Evolutionary conservation across 2,888 invertebrate species (phyloP).

Genomic region (Ypsolopha sequella): DNA sequence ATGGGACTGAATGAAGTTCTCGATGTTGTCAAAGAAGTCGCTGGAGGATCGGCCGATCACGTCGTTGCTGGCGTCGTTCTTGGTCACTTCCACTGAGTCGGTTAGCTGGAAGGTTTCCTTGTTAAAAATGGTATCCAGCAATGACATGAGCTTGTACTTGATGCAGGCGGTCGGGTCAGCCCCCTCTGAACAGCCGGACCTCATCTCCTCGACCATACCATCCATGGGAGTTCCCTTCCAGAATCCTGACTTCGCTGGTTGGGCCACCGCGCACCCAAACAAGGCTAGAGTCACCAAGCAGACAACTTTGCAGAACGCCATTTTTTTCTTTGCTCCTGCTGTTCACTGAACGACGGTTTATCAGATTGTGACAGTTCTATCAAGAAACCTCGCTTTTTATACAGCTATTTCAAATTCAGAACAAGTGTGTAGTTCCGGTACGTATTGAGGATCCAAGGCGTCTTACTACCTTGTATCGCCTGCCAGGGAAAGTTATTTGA

Average conservation of each 20-base stretch:
- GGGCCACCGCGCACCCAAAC: slow-evolving; percentile 71
- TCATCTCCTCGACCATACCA: slow-evolving; percentile 81
- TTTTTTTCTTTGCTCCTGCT: slow-evolving; percentile 40
- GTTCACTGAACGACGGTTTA: slow-evolving; percentile 52
- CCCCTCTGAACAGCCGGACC: slow-evolving; percentile 79
- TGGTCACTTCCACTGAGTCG: slow-evolving; percentile 80
- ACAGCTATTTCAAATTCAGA: slow-evolving; percentile 70
- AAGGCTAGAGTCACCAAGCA: slow-evolving; percentile 62
- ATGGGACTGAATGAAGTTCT: slow-evolving; percentile 80
- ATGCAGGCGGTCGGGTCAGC: slow-evolving; percentile 85
- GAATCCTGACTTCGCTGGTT: slow-evolving; percentile 74
- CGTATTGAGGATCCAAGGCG: slow-evolving; percentile 43
- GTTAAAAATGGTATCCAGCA: slow-evolving; percentile 82
- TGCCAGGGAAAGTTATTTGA: slow-evolving; percentile 69
- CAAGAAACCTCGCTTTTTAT: slow-evolving; percentile 64
- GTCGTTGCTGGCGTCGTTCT: slow-evolving; percentile 77
- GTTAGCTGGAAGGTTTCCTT: slow-evolving; percentile 86
- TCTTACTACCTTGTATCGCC: slow-evolving; percentile 44
- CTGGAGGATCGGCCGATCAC: slow-evolving; percentile 70
- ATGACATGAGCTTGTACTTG: slow-evolving; percentile 85
- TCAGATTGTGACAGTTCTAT: slow-evolving; percentile 60
- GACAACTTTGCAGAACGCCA: slow-evolving; percentile 62
- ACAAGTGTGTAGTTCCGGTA: slow-evolving; percentile 60
- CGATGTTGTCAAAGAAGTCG: slow-evolving; percentile 77
- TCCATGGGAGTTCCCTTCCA: slow-evolving; percentile 82